phyloP scores from a whole-genome alignment of 2,113 vertebrate species.

The Channa argus region DNA sequence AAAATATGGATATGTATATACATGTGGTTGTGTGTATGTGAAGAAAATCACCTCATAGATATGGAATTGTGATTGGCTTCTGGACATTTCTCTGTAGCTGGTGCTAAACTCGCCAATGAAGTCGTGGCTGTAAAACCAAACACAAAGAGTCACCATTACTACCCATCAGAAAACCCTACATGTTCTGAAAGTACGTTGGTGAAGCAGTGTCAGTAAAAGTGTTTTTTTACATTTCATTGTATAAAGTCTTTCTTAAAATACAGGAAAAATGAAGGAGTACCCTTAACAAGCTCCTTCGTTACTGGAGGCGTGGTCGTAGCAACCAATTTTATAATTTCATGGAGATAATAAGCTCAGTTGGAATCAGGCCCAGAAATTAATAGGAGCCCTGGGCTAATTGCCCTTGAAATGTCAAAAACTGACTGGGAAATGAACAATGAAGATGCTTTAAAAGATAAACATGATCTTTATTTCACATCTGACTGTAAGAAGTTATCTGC shows the following conservation, averaged over 20 bases:
- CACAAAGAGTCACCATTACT: conserved; percentile 14
- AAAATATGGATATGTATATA: background rate
- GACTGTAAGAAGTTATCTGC: conserved; percentile 9
- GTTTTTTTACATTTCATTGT: background rate
- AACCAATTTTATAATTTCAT: conserved; percentile 47
- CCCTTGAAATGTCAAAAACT: conserved; percentile 44
- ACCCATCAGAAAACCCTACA: background rate
- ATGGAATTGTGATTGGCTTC: conserved; percentile 96
- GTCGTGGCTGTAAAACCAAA: conserved; percentile 88
- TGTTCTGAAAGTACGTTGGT: background rate
- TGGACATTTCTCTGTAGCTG: conserved; percentile 95
- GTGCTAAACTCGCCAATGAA: conserved; percentile 99
- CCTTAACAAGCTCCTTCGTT: conserved; percentile 36
- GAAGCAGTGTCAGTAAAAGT: background rate
- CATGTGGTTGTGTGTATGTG: conserved; percentile 6
- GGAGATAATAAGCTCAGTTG: conserved; percentile 39
- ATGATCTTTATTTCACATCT: conserved; percentile 5
- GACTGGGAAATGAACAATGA: conserved; percentile 22
- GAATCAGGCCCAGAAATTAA: conserved; percentile 39
- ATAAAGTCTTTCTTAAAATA: background rate
- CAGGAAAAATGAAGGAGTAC: background rate
- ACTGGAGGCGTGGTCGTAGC: conserved; percentile 11
- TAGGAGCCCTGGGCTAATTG: conserved; percentile 30
- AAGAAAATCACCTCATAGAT: conserved; percentile 90
- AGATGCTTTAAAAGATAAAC: conserved; percentile 24